These are phyloP conservation scores for Microcebus ravelobensis DNA, from an alignment of 2,113 vertebrate species.

Conservation along the genomic window DNA sequence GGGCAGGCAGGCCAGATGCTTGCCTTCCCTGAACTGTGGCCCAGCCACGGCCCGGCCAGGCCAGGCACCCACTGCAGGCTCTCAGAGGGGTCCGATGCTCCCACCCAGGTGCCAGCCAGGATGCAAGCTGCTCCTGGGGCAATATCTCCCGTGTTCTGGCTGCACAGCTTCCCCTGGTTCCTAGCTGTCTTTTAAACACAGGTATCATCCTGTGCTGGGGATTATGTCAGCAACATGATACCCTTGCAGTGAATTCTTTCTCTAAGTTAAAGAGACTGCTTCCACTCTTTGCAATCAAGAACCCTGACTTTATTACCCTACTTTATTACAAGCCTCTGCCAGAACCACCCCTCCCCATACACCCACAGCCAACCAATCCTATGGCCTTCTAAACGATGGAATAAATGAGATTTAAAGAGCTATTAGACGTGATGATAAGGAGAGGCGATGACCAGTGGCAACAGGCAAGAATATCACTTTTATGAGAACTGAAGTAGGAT, in stretches of 20 bases:
- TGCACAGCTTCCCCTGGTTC: not conserved
- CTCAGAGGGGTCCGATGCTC: not conserved
- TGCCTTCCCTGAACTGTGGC: no score
- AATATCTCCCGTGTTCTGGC: not conserved
- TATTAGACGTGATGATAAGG: not conserved
- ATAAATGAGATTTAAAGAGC: not conserved
- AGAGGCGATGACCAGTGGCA: not conserved
- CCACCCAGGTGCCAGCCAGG: not conserved
- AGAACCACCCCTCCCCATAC: accelerated
- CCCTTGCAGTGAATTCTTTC: not conserved
- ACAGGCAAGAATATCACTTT: not conserved
- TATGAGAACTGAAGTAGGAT: not conserved
- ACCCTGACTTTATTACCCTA: no score
- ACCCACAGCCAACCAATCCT: not conserved
- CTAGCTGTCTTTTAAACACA: not conserved
- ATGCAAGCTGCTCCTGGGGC: not conserved
- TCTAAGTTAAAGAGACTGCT: not conserved
- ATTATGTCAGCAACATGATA: not conserved
- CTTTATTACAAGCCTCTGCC: not conserved
- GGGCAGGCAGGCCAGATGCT: not conserved
- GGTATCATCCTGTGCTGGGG: not conserved
- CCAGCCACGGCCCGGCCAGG: no score
- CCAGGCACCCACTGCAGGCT: not conserved
- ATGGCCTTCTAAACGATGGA: not conserved
- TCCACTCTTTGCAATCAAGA: not conserved